These are phyloP conservation scores for Parus major DNA, from an alignment of 2,113 vertebrate species.

Conservation along the genomic window DNA sequence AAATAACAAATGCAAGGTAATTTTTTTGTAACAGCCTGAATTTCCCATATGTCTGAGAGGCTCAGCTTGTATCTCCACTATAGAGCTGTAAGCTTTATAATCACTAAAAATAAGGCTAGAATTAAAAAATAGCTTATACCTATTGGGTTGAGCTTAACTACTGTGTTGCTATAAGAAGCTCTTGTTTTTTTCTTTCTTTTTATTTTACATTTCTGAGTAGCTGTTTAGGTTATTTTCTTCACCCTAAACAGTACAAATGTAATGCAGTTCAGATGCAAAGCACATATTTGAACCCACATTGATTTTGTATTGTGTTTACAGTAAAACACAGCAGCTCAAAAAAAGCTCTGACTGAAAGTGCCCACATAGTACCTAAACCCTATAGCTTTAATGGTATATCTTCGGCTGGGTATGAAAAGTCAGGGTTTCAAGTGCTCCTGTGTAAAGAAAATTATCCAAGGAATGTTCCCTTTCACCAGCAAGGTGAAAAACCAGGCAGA, in stretches of 20 bases:
- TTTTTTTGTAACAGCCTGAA: not conserved
- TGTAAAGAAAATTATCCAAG: not conserved
- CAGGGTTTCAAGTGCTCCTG: not conserved
- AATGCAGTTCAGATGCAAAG: not conserved
- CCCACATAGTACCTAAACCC: not conserved
- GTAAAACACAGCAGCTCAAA: not conserved
- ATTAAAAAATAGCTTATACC: not conserved
- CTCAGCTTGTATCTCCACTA: not conserved
- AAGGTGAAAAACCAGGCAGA: not conserved
- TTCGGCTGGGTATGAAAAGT: not conserved
- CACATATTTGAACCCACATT: not conserved
- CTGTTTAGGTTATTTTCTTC: not conserved
- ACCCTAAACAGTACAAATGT: not conserved
- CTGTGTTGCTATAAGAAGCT: not conserved
- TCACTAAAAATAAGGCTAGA: not conserved
- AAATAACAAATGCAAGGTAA: fast-evolving
- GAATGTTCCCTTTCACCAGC: not conserved
- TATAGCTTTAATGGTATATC: fast-evolving
- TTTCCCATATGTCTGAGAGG: not conserved
- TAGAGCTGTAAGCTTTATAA: not conserved
- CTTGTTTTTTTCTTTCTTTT: fast-evolving
- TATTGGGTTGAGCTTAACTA: not conserved
- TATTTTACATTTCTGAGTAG: not conserved
- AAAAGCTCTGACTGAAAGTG: not conserved
- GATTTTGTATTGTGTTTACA: not conserved